Evolutionary conservation across 2,113 vertebrate genomes (phyloP).

Genomic region (Microcebus lehilahytsara): DNA sequence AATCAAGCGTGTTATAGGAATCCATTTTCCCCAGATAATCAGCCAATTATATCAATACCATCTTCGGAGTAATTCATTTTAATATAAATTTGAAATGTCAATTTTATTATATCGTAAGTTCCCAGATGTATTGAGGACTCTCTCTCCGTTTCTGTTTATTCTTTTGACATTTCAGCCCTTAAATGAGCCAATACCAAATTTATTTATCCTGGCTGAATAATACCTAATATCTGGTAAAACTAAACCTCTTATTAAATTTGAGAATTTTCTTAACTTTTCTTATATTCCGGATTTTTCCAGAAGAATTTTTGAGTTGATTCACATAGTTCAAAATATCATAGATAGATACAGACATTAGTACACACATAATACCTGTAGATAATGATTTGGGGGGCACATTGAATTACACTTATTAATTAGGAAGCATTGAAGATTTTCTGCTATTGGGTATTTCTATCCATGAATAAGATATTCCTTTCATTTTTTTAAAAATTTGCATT

Average conservation of each 20-base stretch:
- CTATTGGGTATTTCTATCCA: neutral
- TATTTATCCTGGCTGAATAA: neutral
- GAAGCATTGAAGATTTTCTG: neutral
- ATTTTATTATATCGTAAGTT: neutral
- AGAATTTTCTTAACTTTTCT: neutral
- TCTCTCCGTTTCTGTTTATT: neutral
- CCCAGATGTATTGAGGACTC: neutral
- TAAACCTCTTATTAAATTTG: neutral
- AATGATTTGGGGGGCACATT: neutral
- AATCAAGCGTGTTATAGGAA: neutral
- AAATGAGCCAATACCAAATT: neutral
- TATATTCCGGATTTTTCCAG: neutral
- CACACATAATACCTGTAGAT: neutral
- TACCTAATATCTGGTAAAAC: neutral
- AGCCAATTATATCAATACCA: neutral
- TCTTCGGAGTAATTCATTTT: neutral
- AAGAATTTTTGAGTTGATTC: neutral
- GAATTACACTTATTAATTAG: neutral
- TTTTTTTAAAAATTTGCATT: neutral
- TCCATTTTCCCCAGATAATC: neutral
- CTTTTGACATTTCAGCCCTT: neutral
- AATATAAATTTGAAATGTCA: neutral
- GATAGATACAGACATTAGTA: neutral
- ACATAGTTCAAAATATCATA: neutral
- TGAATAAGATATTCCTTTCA: neutral